phyloP scores from a whole-genome alignment of 2,888 invertebrate genomes.

The Cerastis rubricosa region DNA sequence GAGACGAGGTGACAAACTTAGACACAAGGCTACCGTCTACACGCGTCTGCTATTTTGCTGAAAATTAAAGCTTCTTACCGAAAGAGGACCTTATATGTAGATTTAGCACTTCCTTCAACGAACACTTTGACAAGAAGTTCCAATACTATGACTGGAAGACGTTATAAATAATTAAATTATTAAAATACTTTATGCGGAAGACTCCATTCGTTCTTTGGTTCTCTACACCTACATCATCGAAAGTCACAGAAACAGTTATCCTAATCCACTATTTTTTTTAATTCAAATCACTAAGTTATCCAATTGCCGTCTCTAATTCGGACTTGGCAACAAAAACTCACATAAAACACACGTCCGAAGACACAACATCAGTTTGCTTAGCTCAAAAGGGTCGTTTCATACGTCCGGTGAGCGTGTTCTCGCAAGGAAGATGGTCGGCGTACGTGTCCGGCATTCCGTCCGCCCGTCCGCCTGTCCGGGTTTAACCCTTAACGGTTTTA shows the following conservation, averaged over 20 bases:
- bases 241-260: neutral
- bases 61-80: neutral
- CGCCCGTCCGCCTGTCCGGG: constrained; percentile 43
- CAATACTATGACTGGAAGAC: neutral
- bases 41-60: neutral
- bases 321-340: constrained; percentile 52
- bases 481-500: constrained; percentile 71
- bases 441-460: constrained; percentile 76
- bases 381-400: constrained; percentile 72
- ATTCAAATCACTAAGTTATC: constrained; percentile 33
- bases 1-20: neutral
- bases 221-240: neutral
- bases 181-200: neutral
- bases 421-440: constrained; percentile 76
- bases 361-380: constrained; percentile 71
- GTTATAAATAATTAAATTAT: neutral
- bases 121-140: neutral
- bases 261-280: neutral
- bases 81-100: neutral
- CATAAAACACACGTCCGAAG: constrained; percentile 58
- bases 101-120: neutral
- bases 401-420: constrained; percentile 73
- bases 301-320: constrained; percentile 46
- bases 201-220: neutral
- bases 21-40: neutral